Percentiles rank a stretch among this genome's conserved stretches.
Conservation (phyloP, 1,140 invertebrate species). For the Cherax quadricarinatus region DNA sequence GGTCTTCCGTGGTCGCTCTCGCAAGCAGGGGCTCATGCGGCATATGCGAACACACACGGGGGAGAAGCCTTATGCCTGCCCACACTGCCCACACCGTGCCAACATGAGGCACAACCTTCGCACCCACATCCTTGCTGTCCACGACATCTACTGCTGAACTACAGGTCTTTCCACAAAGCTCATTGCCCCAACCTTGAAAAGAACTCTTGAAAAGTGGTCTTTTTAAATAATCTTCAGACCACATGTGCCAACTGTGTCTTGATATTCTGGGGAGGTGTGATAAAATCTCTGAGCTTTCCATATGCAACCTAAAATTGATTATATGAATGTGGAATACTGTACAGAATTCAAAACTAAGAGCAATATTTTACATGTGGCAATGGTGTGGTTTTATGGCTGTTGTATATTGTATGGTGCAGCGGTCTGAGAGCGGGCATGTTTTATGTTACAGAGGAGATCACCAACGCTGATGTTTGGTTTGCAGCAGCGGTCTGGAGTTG, state of each 20-base stretch:
- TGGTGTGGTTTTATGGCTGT: not conserved
- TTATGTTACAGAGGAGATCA: slow-evolving; percentile 65
- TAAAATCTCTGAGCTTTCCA: not conserved
- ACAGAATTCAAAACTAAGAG: not conserved
- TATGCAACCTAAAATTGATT: not conserved
- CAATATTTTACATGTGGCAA: not conserved
- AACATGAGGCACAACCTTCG: slow-evolving; percentile 69
- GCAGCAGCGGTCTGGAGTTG: slow-evolving; percentile 28
- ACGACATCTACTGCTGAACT: slow-evolving; percentile 47
- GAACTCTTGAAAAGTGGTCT: not conserved
- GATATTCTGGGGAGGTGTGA: not conserved
- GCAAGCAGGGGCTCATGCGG: slow-evolving; percentile 82
- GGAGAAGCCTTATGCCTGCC: slow-evolving; percentile 75
- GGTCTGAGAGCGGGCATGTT: slow-evolving; percentile 54
- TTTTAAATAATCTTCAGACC: not conserved
- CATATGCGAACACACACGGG: slow-evolving; percentile 80
- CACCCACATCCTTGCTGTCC: slow-evolving; percentile 63
- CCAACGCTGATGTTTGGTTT: slow-evolving; percentile 47
- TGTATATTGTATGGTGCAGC: slow-evolving; percentile 23
- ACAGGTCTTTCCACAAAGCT: not conserved
- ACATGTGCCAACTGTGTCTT: not conserved
- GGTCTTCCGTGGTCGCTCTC: slow-evolving; percentile 85
- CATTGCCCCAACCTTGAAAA: not conserved
- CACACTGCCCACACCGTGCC: slow-evolving; percentile 74
- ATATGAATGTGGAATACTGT: not conserved